Evolutionary conservation across 2,888 invertebrate genomes (phyloP).

Genomic region (Clitarchus hookeri): DNA sequence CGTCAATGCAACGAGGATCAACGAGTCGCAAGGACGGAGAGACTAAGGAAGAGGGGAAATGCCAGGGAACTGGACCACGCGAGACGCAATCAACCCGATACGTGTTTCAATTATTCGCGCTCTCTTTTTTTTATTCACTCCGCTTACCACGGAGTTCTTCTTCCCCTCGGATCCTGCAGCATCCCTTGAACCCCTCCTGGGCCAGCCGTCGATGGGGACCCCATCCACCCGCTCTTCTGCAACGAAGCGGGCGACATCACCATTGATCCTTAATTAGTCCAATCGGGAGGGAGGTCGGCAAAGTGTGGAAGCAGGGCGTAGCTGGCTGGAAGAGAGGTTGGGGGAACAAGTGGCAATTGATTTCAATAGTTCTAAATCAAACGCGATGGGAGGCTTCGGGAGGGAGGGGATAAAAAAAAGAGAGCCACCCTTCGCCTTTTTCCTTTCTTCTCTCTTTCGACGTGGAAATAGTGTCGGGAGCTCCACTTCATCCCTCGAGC

Average conservation of each 20-base stretch:
- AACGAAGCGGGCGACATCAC: not conserved
- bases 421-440: not conserved
- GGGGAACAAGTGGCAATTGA: not conserved
- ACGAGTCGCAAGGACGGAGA: too few species aligned
- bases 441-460: not conserved
- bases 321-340: not conserved
- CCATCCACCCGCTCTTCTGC: not conserved
- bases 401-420: not conserved
- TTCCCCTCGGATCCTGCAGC: not conserved
- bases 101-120: not conserved
- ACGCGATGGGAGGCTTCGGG: not conserved
- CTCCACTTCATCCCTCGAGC: too few species aligned
- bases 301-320: not conserved
- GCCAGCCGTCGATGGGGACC: too few species aligned
- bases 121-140: not conserved
- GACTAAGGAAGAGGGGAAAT: too few species aligned
- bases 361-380: constrained; percentile 14
- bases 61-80: not conserved
- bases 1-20: too few species aligned
- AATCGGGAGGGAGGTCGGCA: not conserved
- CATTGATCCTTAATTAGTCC: constrained; percentile 1
- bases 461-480: too few species aligned
- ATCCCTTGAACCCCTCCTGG: not conserved
- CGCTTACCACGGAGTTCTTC: not conserved
- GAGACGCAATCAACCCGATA: constrained; percentile 1